Evolutionary conservation across 2,113 vertebrate genomes (phyloP).

Genomic region (Mormoops blainvillei): DNA sequence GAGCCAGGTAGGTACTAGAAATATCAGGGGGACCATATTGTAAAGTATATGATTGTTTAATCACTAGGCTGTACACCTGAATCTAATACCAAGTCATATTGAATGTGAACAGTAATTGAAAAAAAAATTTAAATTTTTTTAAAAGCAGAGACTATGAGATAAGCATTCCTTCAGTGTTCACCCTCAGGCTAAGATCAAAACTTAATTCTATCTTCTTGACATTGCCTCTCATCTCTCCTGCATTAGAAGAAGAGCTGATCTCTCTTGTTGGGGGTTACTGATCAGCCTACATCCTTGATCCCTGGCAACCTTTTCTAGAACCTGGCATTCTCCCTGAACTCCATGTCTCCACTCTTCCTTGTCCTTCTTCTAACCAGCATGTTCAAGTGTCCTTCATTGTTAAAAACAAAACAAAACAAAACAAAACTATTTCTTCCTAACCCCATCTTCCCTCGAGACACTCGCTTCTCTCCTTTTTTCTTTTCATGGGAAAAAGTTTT

Average conservation of each 20-base stretch:
- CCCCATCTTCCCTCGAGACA: neutral
- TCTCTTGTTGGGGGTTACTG: neutral
- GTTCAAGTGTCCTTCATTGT: neutral
- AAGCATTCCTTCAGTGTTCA: neutral
- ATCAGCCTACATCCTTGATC: neutral
- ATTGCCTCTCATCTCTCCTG: neutral
- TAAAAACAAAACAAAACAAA: neutral
- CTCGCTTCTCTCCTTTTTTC: neutral
- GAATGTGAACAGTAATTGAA: neutral
- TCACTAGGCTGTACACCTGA: neutral
- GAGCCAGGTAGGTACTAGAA: neutral
- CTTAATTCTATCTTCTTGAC: neutral
- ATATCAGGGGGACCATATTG: neutral
- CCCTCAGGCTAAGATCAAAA: neutral
- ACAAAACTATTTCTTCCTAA: neutral
- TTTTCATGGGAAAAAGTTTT: neutral
- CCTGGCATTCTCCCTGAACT: neutral
- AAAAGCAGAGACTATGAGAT: neutral
- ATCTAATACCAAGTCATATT: neutral
- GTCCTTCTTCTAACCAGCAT: neutral
- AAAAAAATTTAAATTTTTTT: neutral
- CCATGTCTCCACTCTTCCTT: neutral
- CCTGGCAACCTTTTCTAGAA: neutral
- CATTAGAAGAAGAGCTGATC: neutral
- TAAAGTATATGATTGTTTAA: neutral